Evolutionary conservation across 2,113 vertebrate species (phyloP), one percentile per base, ranked within the genome.

Genomic region (Phalacrocorax pelagicus): DNA sequence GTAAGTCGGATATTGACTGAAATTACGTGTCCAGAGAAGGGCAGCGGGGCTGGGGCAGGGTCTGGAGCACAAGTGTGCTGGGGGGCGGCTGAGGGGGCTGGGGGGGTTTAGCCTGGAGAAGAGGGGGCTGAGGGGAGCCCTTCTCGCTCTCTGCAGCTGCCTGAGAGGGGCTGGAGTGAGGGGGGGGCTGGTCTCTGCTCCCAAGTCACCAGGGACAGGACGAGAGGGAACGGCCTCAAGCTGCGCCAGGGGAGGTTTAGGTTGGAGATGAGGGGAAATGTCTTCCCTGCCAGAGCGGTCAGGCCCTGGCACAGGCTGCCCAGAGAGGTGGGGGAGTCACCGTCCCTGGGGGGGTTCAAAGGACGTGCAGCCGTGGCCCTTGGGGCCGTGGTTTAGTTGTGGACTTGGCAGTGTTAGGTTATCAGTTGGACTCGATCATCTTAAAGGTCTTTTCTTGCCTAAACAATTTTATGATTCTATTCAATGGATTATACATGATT

Each of bases 291-390:
- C 38, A 38, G 38, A 38, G 38, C 4, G 38, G 34, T n/a, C 57
- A n/a, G 10, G 32, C 32, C 12, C 12, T 57, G 55, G 51, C 3
- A 52, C 5, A 15, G 51, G 30, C 30, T 57, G 55, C 18, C 55
- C 55, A 57, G 55, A 19, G 30, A 3, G 22, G 57, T 4, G 57
- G 57, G 6, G 3, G 57, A n/a, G 57, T 58, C 32, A 1, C 57
- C 20, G 22, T 14, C 57, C 57, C 57, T 58, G 57, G 57, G 6
- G 57, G 57, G 14, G n/a, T n/a, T n/a, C n/a, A 59, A n/a, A 23
- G n/a, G 34, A 3, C 2, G 1, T 5, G 34, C 3, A 15, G 34
- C 9, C 1, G 21, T 10, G 58, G 6, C 7, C 4, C 58, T 59
- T 15, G 15, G 21, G 58, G 58, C 14, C 34, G 15, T 23, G 34